Evolutionary conservation across 2,888 invertebrate genomes (phyloP).

Genomic region (Malthinus flaveolus): DNA sequence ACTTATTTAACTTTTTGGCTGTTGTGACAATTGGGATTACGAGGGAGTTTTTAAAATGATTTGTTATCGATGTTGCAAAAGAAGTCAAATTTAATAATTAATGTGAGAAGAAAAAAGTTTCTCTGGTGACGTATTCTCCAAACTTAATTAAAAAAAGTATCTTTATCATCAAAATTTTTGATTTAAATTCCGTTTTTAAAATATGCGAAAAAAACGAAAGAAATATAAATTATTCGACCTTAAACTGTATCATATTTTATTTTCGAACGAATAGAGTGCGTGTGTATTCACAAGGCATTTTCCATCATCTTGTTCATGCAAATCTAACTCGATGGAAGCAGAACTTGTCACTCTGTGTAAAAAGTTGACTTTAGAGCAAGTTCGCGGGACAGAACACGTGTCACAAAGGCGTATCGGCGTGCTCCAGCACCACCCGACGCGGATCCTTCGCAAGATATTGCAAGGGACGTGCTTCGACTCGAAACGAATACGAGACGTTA

Average conservation of each 20-base stretch:
- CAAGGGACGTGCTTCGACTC: constrained; percentile 45
- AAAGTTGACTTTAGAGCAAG: constrained; percentile 47
- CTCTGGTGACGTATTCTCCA: too few relatives aligned
- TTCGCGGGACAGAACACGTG: constrained; percentile 47
- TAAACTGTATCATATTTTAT: constrained; percentile 36
- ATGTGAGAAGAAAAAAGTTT: too few relatives aligned
- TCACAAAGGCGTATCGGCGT: constrained; percentile 44
- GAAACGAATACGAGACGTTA: constrained; percentile 47
- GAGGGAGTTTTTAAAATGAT: neutral
- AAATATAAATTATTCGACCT: constrained; percentile 25
- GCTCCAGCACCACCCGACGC: constrained; percentile 36
- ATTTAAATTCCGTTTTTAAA: neutral
- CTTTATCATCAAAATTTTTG: neutral
- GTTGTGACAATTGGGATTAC: constrained; percentile 3
- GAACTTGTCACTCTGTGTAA: constrained; percentile 44
- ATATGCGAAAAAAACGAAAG: constrained; percentile 14
- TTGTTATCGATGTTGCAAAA: too few relatives aligned
- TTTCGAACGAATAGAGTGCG: constrained; percentile 34
- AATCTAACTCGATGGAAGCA: constrained; percentile 43
- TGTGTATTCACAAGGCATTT: constrained; percentile 40
- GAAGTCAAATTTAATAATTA: too few relatives aligned
- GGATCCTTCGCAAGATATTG: constrained; percentile 46
- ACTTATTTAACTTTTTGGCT: constrained; percentile 4
- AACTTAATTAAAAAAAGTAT: too few relatives aligned
- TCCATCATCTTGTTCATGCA: constrained; percentile 42